These are phyloP conservation scores for Lacerta agilis DNA, from an alignment of 2,797 vertebrate species.

Conservation along the genomic window DNA sequence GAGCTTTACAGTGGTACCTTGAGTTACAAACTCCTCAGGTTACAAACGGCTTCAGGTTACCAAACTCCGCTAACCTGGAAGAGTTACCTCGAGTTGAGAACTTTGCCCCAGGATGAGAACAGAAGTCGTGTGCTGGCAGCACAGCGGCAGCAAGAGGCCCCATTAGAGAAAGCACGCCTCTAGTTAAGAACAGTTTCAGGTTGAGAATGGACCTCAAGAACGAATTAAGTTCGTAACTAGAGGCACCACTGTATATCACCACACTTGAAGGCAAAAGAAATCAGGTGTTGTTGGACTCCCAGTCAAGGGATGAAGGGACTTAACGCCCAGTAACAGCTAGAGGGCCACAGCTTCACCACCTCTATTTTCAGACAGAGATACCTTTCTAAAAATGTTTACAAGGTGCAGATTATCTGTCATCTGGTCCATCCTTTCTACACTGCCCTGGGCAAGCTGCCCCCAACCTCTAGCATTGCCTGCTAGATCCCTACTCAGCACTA, in stretches of 20 bases:
- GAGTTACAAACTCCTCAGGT: too few species aligned
- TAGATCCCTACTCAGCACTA: not conserved
- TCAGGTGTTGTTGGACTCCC: not conserved
- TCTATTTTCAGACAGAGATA: not conserved
- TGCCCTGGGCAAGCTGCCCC: not conserved
- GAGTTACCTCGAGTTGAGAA: too few species aligned
- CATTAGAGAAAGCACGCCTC: too few species aligned
- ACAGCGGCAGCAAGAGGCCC: too few species aligned
- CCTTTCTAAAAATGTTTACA: not conserved
- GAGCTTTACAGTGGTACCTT: not conserved
- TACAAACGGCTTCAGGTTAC: too few species aligned
- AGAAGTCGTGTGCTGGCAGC: too few species aligned
- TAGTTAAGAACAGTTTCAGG: too few species aligned
- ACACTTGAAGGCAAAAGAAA: not conserved
- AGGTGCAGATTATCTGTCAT: not conserved
- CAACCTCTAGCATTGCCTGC: too few species aligned
- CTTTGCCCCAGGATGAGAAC: too few species aligned
- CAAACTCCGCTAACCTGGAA: too few species aligned
- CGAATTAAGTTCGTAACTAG: too few species aligned
- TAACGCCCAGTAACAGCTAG: not conserved
- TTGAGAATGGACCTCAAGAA: too few species aligned
- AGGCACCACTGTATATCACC: not conserved
- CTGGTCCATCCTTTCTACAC: not conserved
- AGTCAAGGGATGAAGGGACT: not conserved
- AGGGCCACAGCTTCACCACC: not conserved